Evolutionary conservation across 2,797 vertebrate species (phyloP).

Genomic region (Diplodus puntazzo): DNA sequence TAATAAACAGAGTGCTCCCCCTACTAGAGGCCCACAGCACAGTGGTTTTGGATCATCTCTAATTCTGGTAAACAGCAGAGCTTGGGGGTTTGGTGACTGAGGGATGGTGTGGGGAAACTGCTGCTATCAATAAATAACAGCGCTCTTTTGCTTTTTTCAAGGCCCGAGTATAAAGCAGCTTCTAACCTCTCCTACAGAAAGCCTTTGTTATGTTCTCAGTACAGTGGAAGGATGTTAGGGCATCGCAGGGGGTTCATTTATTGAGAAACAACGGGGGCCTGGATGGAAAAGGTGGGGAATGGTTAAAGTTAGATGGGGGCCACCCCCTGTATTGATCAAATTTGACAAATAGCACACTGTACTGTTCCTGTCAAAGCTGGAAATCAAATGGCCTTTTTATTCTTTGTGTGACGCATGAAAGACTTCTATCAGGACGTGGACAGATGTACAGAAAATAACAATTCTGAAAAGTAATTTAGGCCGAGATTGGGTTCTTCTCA

Average conservation of each 20-base stretch:
- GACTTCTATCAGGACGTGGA: neutral
- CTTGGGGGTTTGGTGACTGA: slow-evolving; percentile 31
- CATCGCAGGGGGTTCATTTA: slow-evolving; percentile 43
- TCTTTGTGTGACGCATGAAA: slow-evolving; percentile 1
- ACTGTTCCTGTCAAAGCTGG: slow-evolving; percentile 21
- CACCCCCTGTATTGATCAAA: slow-evolving; percentile 43
- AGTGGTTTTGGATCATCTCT: slow-evolving; percentile 56
- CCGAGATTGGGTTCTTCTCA: neutral
- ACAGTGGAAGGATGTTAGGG: slow-evolving; percentile 43
- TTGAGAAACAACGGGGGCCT: slow-evolving; percentile 49
- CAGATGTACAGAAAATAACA: slow-evolving; percentile 4
- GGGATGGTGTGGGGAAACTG: slow-evolving; percentile 42
- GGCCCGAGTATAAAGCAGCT: slow-evolving; percentile 48
- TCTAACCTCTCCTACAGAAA: slow-evolving; percentile 60
- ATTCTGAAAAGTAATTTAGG: neutral
- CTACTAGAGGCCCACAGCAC: slow-evolving; percentile 37
- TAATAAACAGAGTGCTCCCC: slow-evolving; percentile 45
- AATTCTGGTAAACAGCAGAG: slow-evolving; percentile 48
- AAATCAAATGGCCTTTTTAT: slow-evolving; percentile 8
- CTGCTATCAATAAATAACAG: slow-evolving; percentile 73
- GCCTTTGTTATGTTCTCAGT: slow-evolving; percentile 61
- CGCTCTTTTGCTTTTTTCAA: slow-evolving; percentile 32
- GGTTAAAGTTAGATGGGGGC: slow-evolving; percentile 33
- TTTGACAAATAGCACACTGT: slow-evolving; percentile 46
- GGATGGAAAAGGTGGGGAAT: slow-evolving; percentile 37